Percentiles rank a stretch among this genome's conserved stretches.
Conservation (phyloP, 2,797 vertebrate genomes). For the Lepus oiostolus region DNA sequence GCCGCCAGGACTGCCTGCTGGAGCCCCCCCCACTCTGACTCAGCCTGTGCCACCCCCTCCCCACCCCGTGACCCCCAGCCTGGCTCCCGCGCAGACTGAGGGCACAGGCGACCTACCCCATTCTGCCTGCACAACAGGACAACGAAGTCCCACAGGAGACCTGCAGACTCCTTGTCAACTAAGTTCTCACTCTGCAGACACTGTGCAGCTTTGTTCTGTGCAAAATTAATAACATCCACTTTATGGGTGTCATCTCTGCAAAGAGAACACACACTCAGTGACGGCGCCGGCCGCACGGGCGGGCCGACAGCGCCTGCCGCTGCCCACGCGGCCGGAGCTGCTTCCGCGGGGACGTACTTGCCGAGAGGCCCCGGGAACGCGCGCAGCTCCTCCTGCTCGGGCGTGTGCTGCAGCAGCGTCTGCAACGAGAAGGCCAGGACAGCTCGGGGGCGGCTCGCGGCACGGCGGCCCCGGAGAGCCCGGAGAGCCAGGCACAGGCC, state of each 20-base stretch:
- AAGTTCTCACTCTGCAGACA: conserved; percentile 93
- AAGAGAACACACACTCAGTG: not conserved
- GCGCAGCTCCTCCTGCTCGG: conserved; percentile 95
- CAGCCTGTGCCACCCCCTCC: no score
- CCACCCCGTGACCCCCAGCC: no score
- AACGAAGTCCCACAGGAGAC: conserved; percentile 97
- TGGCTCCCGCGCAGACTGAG: not conserved
- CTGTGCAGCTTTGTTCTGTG: conserved; percentile 95
- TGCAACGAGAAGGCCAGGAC: conserved; percentile 70
- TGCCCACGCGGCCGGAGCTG: accelerated
- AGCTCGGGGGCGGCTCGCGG: accelerated
- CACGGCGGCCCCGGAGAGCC: not conserved
- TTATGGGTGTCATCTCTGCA: conserved; percentile 98
- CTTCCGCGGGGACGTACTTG: conserved; percentile 90
- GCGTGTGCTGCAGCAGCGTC: conserved; percentile 94
- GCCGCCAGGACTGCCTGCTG: no score
- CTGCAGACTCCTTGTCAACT: conserved; percentile 96
- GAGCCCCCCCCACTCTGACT: no score
- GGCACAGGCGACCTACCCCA: conserved; percentile 90
- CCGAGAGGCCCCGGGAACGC: conserved; percentile 96
- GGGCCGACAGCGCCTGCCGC: not conserved
- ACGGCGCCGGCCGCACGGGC: accelerated
- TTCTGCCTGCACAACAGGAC: conserved; percentile 97
- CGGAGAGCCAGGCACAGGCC: no score
- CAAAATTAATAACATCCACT: conserved; percentile 99